Base-by-base conservation (phyloP, 1,140 invertebrate species). In the Anadara kagoshimensis region DNA sequence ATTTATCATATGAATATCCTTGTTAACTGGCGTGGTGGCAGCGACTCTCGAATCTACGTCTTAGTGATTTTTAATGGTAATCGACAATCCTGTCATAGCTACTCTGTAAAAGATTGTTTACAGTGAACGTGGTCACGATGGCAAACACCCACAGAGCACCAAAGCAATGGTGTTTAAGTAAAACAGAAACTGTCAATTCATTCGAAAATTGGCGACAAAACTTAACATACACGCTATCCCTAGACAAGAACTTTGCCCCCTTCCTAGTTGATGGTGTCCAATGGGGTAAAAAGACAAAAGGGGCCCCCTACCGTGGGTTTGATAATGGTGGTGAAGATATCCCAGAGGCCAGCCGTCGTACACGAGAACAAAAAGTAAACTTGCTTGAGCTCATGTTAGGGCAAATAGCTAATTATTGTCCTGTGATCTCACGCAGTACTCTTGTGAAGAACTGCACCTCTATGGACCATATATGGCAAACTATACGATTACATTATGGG, bases 391-490 rank as follows among this genome's bases (percentile, higher is more conserved):
- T 78, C 0, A 78, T 78, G 78, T 49, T 78, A 0, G 72, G 76
- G 12, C 78, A 78, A 29, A 75, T 76, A 18, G 76, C 73, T 56
- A 76, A 76, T 51, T 76, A 53, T 53, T 73, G 73, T 58, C 77
- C 65, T 11, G 22, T 78, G 7, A 69, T 73, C 20, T 69, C 69
- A 44, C 16, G 75, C 16, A 75, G 77, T 47, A 76, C 69, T 11
- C 76, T 77, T 45, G 58, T 74, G 0, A 65, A 68, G 22, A 75
- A 75, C 22, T 82, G 73, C 49, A 83, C 73, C 49, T 81, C 64
- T 61, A 51, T 75, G 14, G 29, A 68, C 24, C 29, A 69, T 65
- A 59, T 76, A 0, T 78, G 77, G 69, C 73, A 78, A 67, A 29
- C 16, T 1, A 70, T 78, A 4, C 44, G 67, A 7, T 53, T 78